Percentiles rank a stretch among this genome's conserved stretches.
These are phyloP conservation scores for Hemistola chrysoprasaria DNA, from an alignment of 2,888 invertebrate genomes.

Conservation along the genomic window DNA sequence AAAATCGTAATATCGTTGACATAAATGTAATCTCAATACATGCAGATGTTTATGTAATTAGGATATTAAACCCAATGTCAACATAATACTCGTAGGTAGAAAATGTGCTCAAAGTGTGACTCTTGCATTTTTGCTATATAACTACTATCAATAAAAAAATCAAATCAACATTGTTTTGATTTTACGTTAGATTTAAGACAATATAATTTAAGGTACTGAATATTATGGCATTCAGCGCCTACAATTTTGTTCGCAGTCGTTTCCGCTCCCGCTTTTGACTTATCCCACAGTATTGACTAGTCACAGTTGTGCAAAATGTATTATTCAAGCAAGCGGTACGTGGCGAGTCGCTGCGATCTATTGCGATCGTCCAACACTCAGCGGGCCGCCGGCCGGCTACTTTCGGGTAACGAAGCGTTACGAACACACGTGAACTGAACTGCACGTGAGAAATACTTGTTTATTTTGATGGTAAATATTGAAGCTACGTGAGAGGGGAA, in stretches of 20 bases:
- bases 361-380: conserved; percentile 32
- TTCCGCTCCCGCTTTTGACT: conserved; percentile 24
- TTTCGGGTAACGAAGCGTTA: conserved; percentile 26
- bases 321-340: conserved; percentile 52
- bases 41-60: no score
- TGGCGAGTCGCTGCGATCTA: conserved; percentile 37
- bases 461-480: conserved; percentile 18
- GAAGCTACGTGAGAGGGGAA: conserved; percentile 2
- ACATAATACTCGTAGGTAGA: no score
- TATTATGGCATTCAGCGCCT: no score
- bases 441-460: conserved; percentile 19
- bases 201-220: no score
- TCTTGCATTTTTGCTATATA: no score
- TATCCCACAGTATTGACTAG: conserved; percentile 43
- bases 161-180: no score
- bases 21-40: no score
- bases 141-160: no score
- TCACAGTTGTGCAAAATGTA: conserved; percentile 54
- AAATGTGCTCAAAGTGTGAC: no score
- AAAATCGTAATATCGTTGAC: no score
- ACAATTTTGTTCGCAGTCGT: background rate
- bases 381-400: conserved; percentile 6
- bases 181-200: no score
- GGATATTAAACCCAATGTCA: no score
- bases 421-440: conserved; percentile 3